Base-by-base conservation (phyloP, 2,888 invertebrate species). In the Chromoteleia sp. region DNA sequence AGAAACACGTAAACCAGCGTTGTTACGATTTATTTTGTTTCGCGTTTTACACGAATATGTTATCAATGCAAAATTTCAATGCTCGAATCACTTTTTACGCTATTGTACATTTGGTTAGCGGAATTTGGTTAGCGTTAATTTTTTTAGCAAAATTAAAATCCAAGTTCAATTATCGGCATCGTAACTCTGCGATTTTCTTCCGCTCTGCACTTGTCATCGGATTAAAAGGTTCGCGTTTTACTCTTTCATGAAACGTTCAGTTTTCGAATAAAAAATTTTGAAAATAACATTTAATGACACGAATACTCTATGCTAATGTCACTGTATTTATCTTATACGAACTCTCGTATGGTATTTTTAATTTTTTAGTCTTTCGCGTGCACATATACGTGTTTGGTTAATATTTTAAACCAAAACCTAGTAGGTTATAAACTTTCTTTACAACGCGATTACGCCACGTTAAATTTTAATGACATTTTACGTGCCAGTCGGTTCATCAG, bases 351-450 rank as follows among this genome's bases (percentile, higher is more conserved):
- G 30, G 21, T n/a, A 29, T 29, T 58, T 58, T 58, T 58, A 58
- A 39, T 58, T n/a, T 25, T 8, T 8, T 14, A 15, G 8, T 36
- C 14, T 15, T 54, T 33, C 6, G 36, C 33, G n/a, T 54, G 33
- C 7, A 12, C 8, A 8, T 39, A 25, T 36, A 12, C 7, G 8
- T 41, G 25, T 41, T 41, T 12, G 12, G 36, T 56, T 19, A 56
- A 56, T 56, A 56, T 56, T 56, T 56, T 17, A 36, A 36, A 19
- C 19, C 36, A 12, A 58, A 41, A 58, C 14, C 39, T 39, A 41
- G 41, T 41, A 36, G 58, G 58, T 41, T 41, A 41, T 58, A 58
- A 39, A 58, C 14, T 41, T 58, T 58, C 41, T 58, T 58, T 58
- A 58, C 39, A 58, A 30, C 58, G 21, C 15, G 41, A 58, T 58